Percentiles rank a stretch among this genome's conserved stretches.
Conservation (phyloP, 2,888 invertebrate species). For the Mesorhabditis belari region DNA sequence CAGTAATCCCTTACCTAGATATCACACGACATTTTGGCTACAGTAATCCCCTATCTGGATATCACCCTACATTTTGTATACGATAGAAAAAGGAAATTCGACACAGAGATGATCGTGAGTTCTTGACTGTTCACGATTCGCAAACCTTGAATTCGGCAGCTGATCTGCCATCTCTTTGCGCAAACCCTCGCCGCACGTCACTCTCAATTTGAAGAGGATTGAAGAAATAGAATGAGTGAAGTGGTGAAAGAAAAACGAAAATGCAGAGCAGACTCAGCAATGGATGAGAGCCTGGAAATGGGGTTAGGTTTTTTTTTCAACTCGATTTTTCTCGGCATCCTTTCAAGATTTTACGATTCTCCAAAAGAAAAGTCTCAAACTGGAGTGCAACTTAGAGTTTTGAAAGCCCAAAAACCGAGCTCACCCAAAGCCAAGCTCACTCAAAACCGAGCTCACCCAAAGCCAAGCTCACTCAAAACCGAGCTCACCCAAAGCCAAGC, state of each 20-base stretch:
- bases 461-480: too few relatives aligned
- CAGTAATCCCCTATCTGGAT: not conserved
- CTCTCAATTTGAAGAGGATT: constrained; percentile 39
- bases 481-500: too few relatives aligned
- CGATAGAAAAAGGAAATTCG: not conserved
- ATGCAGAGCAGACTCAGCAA: not conserved
- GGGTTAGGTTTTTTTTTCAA: too few relatives aligned
- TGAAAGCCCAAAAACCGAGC: too few relatives aligned
- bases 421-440: too few relatives aligned
- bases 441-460: too few relatives aligned
- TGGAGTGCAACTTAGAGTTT: too few relatives aligned
- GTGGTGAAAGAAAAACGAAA: not conserved
- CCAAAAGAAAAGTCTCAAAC: too few relatives aligned
- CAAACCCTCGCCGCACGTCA: constrained; percentile 44
- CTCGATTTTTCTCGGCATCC: too few relatives aligned
- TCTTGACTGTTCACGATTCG: not conserved
- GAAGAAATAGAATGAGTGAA: constrained; percentile 23
- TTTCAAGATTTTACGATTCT: too few relatives aligned
- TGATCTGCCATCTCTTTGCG: constrained; percentile 39
- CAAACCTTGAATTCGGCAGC: constrained; percentile 35
- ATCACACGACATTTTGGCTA: constrained; percentile 1
- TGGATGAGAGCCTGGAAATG: not conserved
- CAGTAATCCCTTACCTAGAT: not conserved
- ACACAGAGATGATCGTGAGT: not conserved
- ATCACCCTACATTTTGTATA: not conserved